Conservation (phyloP, 2,113 vertebrate genomes). For the Corapipo altera region DNA sequence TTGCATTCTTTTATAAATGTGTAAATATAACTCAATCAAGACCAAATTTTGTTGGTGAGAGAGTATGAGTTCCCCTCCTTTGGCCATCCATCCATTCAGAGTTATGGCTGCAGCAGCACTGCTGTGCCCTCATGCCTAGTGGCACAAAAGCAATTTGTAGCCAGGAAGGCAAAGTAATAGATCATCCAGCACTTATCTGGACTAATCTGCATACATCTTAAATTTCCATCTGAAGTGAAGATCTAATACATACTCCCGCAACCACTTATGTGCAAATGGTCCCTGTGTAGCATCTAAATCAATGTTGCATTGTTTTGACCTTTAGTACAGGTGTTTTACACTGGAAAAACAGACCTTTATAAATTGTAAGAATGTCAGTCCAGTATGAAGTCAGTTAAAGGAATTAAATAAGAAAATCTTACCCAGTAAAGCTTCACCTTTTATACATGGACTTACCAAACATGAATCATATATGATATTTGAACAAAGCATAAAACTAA, state of each 20-base stretch:
- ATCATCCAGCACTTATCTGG: background rate
- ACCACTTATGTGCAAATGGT: background rate
- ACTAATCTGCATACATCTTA: background rate
- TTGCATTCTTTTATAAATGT: background rate
- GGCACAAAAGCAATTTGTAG: background rate
- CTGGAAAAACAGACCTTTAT: background rate
- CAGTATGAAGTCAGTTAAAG: background rate
- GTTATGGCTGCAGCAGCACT: background rate
- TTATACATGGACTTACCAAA: background rate
- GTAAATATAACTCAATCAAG: background rate
- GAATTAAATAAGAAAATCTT: background rate
- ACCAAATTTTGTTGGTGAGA: background rate
- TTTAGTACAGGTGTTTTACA: background rate
- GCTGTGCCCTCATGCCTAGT: background rate
- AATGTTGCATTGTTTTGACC: background rate
- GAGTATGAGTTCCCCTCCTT: background rate
- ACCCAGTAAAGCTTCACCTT: background rate
- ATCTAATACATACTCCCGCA: background rate
- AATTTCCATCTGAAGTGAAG: background rate
- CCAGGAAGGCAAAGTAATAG: background rate
- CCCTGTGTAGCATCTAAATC: conserved; percentile 4
- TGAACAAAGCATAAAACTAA: background rate
- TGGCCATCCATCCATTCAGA: background rate
- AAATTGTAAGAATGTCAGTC: background rate
- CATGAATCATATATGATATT: background rate